phyloP scores from a whole-genome alignment of 2,113 vertebrate species.

The Calonectris borealis region DNA sequence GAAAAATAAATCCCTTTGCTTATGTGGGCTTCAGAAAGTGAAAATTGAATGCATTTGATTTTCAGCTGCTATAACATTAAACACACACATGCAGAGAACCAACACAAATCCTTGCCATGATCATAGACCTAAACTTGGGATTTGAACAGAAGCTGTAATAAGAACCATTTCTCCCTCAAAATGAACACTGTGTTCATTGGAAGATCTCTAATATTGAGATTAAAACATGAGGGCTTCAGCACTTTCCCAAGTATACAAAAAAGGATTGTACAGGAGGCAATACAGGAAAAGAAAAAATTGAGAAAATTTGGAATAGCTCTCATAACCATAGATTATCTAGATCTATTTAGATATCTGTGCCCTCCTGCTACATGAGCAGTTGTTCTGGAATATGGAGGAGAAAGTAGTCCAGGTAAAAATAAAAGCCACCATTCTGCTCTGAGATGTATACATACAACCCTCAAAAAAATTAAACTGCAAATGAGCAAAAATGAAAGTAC shows the following conservation, averaged over 20 bases:
- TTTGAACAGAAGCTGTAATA: neutral
- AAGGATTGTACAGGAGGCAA: neutral
- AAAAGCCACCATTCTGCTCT: neutral
- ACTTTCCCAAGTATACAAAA: neutral
- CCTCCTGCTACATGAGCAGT: neutral
- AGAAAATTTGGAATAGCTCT: neutral
- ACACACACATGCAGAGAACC: neutral
- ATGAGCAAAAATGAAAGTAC: neutral
- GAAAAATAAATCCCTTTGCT: slow-evolving; percentile 53
- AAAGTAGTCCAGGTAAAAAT: neutral
- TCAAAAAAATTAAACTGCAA: neutral
- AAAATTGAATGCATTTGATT: slow-evolving; percentile 25
- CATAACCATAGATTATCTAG: neutral
- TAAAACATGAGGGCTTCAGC: neutral
- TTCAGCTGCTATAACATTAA: neutral
- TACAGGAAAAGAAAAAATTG: neutral
- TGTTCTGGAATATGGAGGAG: neutral
- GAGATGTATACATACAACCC: neutral
- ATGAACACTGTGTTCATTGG: neutral
- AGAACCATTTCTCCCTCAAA: neutral
- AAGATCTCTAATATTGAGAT: neutral
- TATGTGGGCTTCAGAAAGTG: slow-evolving; percentile 23
- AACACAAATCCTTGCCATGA: neutral
- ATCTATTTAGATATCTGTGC: neutral
- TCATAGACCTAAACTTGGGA: neutral